A percentile compares a stretch with the other conserved stretches of the same genome.
These are phyloP conservation scores for Nicator chloris DNA, from an alignment of 2,113 vertebrate species.

Conservation along the genomic window DNA sequence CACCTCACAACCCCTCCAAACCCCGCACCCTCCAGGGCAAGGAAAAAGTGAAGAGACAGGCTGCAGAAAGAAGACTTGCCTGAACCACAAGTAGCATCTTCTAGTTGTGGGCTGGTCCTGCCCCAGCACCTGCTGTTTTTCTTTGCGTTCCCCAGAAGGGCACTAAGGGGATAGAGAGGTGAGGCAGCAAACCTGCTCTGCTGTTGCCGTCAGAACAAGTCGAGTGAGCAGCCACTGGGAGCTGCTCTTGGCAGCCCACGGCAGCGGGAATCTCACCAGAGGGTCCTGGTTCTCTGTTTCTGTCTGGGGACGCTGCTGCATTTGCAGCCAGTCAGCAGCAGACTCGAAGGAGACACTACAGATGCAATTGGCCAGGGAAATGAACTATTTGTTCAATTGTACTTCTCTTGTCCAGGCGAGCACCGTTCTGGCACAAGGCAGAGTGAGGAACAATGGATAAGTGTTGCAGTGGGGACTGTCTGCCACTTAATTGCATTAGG, in stretches of 20 bases:
- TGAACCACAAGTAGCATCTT: neutral
- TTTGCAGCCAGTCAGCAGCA: neutral
- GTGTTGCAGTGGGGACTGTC: neutral
- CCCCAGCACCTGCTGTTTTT: slow-evolving; percentile 7
- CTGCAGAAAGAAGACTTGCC: neutral
- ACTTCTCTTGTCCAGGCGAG: neutral
- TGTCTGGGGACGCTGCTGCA: neutral
- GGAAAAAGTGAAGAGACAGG: neutral
- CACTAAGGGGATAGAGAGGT: neutral
- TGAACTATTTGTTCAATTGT: slow-evolving; percentile 34
- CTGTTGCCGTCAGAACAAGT: neutral
- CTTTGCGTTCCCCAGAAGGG: neutral
- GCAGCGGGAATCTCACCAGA: neutral
- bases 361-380: slow-evolving; percentile 2
- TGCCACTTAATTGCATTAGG: neutral
- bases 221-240: neutral
- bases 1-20: neutral
- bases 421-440: neutral
- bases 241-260: neutral
- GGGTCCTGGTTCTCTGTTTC: neutral
- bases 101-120: neutral
- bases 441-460: neutral
- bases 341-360: neutral
- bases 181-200: neutral
- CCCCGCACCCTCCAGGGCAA: neutral